Base-by-base conservation (phyloP, 1,140 invertebrate species). In the Cotesia vestalis region DNA sequence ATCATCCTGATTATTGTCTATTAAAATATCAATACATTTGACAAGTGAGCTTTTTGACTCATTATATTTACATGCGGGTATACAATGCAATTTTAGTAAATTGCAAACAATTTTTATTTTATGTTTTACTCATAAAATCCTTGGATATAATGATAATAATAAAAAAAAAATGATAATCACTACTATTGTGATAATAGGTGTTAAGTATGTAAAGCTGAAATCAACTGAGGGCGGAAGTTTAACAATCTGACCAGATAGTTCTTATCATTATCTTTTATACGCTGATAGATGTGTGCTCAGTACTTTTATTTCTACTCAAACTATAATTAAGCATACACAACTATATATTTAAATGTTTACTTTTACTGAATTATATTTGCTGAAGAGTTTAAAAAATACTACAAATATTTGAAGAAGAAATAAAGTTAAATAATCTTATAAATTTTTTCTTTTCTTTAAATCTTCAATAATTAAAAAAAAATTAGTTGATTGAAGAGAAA, bases 171-270 rank as follows among this genome's bases (percentile, higher is more conserved):
- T 27, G 27, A 27, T 27, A 27, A 27, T 27, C 27, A 27, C 2
- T 46, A 46, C 11, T 46, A 46, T 46, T 9, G 6, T 9, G 6
- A 46, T 46, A 9, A 46, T 46, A 46, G 40, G 40, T 46, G 40
- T 46, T 9, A 46, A 46, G 40, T 46, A 46, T 46, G 40, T 46
- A 46, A 46, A 5, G 14, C 14, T 27, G 14, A 27, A 59, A 59
- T 59, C 57, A 59, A 59, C 57, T 59, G 57, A 59, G 57, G 57
- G 57, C 57, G 57, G 57, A 59, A 59, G 20, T 59, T 59, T 17
- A 59, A 59, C 57, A 59, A 59, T 59, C 57, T 20, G 57, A 20
- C 17, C 20, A 59, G 17, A 59, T 17, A 59, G 57, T 20, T 59
- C 9, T 9, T 59, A 20, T 59, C 17, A 59, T 59, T 27, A 20